Evolutionary conservation across 2,888 invertebrate genomes (phyloP).

Genomic region (Cryptus viduatorius): DNA sequence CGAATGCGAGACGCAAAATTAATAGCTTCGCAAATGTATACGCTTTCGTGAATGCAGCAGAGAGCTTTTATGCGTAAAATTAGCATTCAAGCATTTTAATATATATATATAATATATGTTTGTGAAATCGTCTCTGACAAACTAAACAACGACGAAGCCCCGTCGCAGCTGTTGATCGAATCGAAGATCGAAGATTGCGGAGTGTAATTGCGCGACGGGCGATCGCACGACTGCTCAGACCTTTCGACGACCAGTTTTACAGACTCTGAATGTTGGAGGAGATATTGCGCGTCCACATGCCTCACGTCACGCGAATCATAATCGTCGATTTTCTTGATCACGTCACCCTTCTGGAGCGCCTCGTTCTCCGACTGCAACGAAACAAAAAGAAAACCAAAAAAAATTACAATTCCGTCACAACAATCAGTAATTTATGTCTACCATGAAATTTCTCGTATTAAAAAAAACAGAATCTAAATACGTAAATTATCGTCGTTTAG

Average conservation of each 20-base stretch:
- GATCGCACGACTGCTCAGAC: slow-evolving; percentile 83
- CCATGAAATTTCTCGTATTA: no score
- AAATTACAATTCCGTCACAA: neutral
- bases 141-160: slow-evolving; percentile 78
- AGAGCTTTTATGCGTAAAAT: slow-evolving; percentile 22
- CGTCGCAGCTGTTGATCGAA: slow-evolving; percentile 76
- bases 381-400: slow-evolving; percentile 59
- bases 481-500: no score
- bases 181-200: slow-evolving; percentile 76
- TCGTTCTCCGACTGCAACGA: slow-evolving; percentile 92
- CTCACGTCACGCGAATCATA: slow-evolving; percentile 95
- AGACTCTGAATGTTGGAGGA: slow-evolving; percentile 93
- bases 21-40: neutral
- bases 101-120: neutral
- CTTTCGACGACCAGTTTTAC: slow-evolving; percentile 94
- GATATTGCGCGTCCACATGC: slow-evolving; percentile 96
- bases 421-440: neutral
- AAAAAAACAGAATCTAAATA: no score
- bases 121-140: slow-evolving; percentile 77
- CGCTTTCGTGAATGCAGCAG: slow-evolving; percentile 4
- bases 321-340: slow-evolving; percentile 95
- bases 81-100: slow-evolving; percentile 29
- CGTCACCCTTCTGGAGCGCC: slow-evolving; percentile 94
- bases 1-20: slow-evolving; percentile 28
- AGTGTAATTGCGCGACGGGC: slow-evolving; percentile 74